Evolutionary conservation across 2,113 vertebrate genomes (phyloP).

Genomic region (Rhynchomys soricoides): DNA sequence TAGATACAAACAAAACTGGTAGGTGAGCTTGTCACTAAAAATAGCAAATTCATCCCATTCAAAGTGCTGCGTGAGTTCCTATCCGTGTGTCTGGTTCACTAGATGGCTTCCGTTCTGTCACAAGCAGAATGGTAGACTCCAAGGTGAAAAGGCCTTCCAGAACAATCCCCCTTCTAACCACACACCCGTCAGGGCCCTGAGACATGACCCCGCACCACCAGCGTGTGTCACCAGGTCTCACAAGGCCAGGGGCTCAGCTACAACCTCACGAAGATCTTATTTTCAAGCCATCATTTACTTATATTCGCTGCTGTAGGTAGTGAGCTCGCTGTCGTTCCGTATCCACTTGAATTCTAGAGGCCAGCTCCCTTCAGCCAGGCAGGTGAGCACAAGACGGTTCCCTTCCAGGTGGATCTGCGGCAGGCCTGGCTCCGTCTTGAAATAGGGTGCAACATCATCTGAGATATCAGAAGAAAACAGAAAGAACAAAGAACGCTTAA

Average conservation of each 20-base stretch:
- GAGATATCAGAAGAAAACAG: slow-evolving; percentile 54
- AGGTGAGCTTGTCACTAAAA: neutral
- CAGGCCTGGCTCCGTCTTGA: slow-evolving; percentile 89
- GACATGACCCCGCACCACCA: neutral
- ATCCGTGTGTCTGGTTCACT: neutral
- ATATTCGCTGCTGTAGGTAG: slow-evolving; percentile 92
- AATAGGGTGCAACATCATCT: slow-evolving; percentile 91
- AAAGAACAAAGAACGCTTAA: neutral
- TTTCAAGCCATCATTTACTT: slow-evolving; percentile 87
- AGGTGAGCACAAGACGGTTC: slow-evolving; percentile 95
- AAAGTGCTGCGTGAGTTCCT: neutral
- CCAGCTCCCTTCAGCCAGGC: slow-evolving; percentile 97
- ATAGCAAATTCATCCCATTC: neutral
- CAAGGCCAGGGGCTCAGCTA: neutral
- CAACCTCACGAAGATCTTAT: neutral
- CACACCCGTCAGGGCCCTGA: neutral
- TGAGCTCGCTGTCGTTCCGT: slow-evolving; percentile 90
- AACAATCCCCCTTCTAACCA: slow-evolving; percentile 12
- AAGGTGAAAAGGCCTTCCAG: neutral
- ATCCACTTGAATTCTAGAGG: slow-evolving; percentile 97
- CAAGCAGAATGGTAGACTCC: neutral
- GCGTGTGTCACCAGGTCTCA: neutral
- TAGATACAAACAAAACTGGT: neutral
- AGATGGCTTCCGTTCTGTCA: neutral
- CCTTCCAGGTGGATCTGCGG: slow-evolving; percentile 92